A percentile compares a stretch with the other conserved stretches of the same genome.
These are phyloP conservation scores for Platichthys stellatus DNA, from an alignment of 2,113 vertebrate species.

Conservation along the genomic window DNA sequence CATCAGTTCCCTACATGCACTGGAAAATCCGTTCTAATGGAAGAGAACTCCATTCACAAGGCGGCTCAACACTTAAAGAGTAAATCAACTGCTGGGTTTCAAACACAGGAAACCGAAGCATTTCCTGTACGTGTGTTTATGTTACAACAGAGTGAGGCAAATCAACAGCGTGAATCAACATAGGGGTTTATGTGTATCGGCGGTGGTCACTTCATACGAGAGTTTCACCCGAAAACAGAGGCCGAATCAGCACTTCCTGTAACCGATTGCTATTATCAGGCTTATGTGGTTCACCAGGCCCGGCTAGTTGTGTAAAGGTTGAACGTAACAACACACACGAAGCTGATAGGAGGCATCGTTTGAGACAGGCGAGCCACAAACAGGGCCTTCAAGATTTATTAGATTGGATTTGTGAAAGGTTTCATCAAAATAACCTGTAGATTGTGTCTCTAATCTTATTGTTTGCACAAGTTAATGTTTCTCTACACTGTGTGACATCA, in stretches of 20 bases:
- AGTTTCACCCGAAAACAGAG: too few species aligned
- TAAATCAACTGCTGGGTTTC: constrained; percentile 38
- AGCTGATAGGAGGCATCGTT: too few species aligned
- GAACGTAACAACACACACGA: neutral
- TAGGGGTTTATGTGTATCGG: neutral
- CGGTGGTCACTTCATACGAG: neutral
- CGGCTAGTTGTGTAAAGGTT: neutral
- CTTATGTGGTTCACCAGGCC: too few species aligned
- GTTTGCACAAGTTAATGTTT: too few species aligned
- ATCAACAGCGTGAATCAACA: constrained; percentile 26
- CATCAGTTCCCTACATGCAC: constrained; percentile 22
- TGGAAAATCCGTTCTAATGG: constrained; percentile 25
- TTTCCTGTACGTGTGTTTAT: constrained; percentile 74
- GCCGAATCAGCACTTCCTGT: too few species aligned
- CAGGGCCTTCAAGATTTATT: too few species aligned
- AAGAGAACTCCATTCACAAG: constrained; percentile 50
- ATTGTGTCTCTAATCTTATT: too few species aligned
- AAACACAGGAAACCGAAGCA: constrained; percentile 75
- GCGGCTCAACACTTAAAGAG: constrained; percentile 15
- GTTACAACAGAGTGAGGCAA: constrained; percentile 14
- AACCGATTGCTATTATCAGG: too few species aligned
- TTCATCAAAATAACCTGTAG: too few species aligned
- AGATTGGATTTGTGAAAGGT: too few species aligned
- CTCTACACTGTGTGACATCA: too few species aligned
- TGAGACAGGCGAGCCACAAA: too few species aligned